Conservation (phyloP, 1,140 invertebrate species). For the Andrena cerasifolii region DNA sequence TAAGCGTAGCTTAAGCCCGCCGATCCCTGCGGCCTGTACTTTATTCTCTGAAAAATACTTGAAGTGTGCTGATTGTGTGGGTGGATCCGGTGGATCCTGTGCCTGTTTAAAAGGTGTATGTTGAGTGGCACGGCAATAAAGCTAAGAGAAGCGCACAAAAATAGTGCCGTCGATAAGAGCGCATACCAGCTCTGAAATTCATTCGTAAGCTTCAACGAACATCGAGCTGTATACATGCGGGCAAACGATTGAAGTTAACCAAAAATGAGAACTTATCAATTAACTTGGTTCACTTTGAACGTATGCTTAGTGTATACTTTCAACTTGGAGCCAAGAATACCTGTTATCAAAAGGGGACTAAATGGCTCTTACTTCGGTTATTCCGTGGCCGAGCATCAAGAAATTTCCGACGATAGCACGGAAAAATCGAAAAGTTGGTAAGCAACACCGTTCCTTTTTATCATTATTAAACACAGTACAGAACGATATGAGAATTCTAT, state of each 20-base stretch:
- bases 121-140: not conserved
- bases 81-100: slow-evolving; percentile 28
- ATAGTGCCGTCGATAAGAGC: not conserved
- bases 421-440: slow-evolving; percentile 84
- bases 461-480: no score
- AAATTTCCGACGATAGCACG: slow-evolving; percentile 77
- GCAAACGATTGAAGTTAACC: not conserved
- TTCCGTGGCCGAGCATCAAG: slow-evolving; percentile 92
- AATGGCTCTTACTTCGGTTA: slow-evolving; percentile 93
- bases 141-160: slow-evolving; percentile 5
- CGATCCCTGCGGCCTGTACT: no score
- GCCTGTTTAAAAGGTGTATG: slow-evolving; percentile 14
- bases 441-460: slow-evolving; percentile 65
- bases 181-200: not conserved
- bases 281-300: slow-evolving; percentile 29
- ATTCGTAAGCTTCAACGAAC: not conserved
- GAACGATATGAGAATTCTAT: no score
- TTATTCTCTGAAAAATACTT: not conserved
- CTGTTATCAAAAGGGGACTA: slow-evolving; percentile 89
- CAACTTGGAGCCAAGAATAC: slow-evolving; percentile 93
- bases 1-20: no score
- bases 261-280: slow-evolving; percentile 25
- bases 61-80: slow-evolving; percentile 10
- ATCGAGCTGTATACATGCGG: not conserved
- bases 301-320: slow-evolving; percentile 79